phyloP scores from a whole-genome alignment of 2,797 vertebrate species.

The Carcharodon carcharias region DNA sequence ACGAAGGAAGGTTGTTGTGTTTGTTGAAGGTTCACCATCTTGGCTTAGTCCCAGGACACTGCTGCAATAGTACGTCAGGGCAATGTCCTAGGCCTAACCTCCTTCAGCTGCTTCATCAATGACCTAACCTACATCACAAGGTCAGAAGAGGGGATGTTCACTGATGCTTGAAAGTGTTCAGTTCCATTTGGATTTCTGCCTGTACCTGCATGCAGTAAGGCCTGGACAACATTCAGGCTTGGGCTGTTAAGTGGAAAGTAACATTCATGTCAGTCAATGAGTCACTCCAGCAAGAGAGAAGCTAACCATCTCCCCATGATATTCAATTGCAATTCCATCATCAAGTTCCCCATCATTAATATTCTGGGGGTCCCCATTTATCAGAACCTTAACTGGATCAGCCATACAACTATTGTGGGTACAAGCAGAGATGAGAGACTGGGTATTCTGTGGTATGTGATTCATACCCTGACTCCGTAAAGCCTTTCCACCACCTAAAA shows the following conservation, averaged over 20 bases:
- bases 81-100: neutral
- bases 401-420: neutral
- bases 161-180: neutral
- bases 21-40: neutral
- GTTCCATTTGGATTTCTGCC: neutral
- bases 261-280: no score
- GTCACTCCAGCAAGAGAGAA: neutral
- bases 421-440: neutral
- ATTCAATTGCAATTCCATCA: neutral
- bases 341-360: no score
- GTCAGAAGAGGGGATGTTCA: no score
- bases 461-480: neutral
- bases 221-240: neutral
- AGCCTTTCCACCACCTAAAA: neutral
- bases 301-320: neutral
- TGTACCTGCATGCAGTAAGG: neutral
- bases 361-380: no score
- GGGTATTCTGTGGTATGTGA: no score
- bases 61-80: neutral
- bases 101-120: no score
- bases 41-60: neutral
- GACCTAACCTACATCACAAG: no score
- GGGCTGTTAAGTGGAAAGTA: neutral
- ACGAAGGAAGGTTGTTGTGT: neutral
- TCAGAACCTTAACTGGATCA: neutral